phyloP scores from a whole-genome alignment of 1,140 invertebrate genomes.

The Mactra quadrangularis region DNA sequence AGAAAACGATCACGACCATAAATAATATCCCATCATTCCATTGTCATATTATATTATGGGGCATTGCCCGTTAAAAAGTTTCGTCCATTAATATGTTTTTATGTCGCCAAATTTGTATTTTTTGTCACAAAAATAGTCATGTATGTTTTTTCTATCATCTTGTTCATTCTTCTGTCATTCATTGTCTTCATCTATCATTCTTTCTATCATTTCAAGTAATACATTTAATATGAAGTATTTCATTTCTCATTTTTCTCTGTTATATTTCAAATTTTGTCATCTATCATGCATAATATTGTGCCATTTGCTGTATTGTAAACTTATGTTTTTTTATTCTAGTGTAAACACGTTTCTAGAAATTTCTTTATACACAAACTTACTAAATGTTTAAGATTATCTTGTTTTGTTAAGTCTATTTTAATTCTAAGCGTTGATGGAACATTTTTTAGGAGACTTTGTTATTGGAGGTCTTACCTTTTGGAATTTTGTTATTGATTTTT shows the following conservation, averaged over 20 bases:
- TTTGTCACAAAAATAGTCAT: slow-evolving; percentile 61
- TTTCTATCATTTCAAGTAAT: slow-evolving; percentile 30
- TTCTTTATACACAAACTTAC: background rate
- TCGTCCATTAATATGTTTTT: slow-evolving; percentile 55
- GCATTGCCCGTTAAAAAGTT: slow-evolving; percentile 59
- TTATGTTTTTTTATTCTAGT: background rate
- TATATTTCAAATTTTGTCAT: too few relatives aligned
- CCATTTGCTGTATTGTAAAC: slow-evolving; percentile 53
- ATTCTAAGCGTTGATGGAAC: too few relatives aligned
- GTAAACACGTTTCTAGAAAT: background rate
- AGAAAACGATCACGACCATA: slow-evolving; percentile 35
- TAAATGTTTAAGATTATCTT: background rate
- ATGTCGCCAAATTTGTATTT: slow-evolving; percentile 46
- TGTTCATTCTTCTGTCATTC: slow-evolving; percentile 21
- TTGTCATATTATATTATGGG: slow-evolving; percentile 45
- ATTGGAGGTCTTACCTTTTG: too few relatives aligned
- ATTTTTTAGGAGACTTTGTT: too few relatives aligned
- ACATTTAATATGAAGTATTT: slow-evolving; percentile 10
- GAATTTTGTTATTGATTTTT: too few relatives aligned
- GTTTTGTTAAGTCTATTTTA: background rate
- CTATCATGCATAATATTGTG: slow-evolving; percentile 33
- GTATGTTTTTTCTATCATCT: slow-evolving; percentile 17
- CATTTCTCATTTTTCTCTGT: slow-evolving; percentile 4
- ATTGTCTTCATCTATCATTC: slow-evolving; percentile 22
- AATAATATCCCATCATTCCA: slow-evolving; percentile 58